Evolutionary conservation across 2,888 invertebrate genomes (phyloP).

Genomic region (Neria commutata): DNA sequence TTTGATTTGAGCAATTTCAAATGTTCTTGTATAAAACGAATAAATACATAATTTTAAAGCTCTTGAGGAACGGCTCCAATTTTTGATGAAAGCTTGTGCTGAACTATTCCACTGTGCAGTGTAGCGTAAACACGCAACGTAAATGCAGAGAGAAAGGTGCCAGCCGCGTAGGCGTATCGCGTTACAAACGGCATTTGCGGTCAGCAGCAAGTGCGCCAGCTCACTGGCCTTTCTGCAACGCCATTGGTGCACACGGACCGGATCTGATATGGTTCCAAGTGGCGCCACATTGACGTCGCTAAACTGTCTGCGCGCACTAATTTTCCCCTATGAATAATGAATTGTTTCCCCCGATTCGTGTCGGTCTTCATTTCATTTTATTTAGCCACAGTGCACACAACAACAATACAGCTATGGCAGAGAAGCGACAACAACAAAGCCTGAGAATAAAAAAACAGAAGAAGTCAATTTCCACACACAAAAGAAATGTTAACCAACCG

Average conservation of each 20-base stretch:
- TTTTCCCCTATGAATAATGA: conserved; percentile 47
- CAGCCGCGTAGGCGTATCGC: not conserved
- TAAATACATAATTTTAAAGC: too few relatives aligned
- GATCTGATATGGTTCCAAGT: conserved; percentile 37
- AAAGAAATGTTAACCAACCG: not conserved
- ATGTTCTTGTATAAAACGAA: too few relatives aligned
- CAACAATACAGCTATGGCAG: not conserved
- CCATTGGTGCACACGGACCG: too few relatives aligned
- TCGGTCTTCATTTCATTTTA: conserved; percentile 30
- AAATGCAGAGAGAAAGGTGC: not conserved
- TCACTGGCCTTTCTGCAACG: too few relatives aligned
- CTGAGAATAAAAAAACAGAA: not conserved
- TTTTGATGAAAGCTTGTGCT: too few relatives aligned
- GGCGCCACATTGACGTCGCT: conserved; percentile 43
- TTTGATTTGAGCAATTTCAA: too few relatives aligned
- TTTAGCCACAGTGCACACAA: not conserved
- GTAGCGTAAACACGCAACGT: not conserved
- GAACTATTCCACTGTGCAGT: too few relatives aligned
- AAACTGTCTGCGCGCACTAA: conserved; percentile 23
- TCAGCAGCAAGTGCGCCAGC: not conserved
- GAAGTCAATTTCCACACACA: not conserved
- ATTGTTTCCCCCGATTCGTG: conserved; percentile 51
- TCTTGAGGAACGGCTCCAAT: too few relatives aligned
- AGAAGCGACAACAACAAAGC: not conserved
- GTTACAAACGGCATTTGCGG: not conserved